Conservation (phyloP, 2,888 invertebrate species). For the Lithophane ornitopus region DNA sequence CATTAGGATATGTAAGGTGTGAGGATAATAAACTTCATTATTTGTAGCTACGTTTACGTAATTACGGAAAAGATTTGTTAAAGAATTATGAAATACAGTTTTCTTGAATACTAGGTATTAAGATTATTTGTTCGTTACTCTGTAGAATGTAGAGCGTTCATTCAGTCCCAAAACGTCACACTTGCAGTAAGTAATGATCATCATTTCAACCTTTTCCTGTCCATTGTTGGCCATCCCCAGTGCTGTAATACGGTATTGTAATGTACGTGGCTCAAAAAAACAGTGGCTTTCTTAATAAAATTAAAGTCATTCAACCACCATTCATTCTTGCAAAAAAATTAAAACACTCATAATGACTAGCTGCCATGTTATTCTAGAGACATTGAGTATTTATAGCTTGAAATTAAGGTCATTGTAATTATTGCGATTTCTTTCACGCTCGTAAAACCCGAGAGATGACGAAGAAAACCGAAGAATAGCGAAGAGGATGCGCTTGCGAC, state of each 20-base stretch:
- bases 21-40: slow-evolving; percentile 22
- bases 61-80: slow-evolving; percentile 34
- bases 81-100: slow-evolving; percentile 16
- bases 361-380: slow-evolving; percentile 28
- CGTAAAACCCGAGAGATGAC: slow-evolving; percentile 44
- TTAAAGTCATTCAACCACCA: slow-evolving; percentile 1
- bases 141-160: background rate
- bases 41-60: slow-evolving; percentile 23
- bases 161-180: slow-evolving; percentile 9
- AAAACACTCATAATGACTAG: slow-evolving; percentile 28
- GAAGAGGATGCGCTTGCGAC: slow-evolving; percentile 39
- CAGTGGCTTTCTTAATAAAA: slow-evolving; percentile 28
- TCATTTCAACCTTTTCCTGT: background rate
- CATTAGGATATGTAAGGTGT: slow-evolving; percentile 24
- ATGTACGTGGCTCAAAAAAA: background rate
- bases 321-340: slow-evolving; percentile 28
- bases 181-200: too few relatives aligned
- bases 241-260: background rate
- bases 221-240: background rate
- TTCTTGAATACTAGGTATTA: slow-evolving; percentile 18
- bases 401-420: slow-evolving; percentile 60
- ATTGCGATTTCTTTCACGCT: slow-evolving; percentile 57
- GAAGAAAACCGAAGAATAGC: slow-evolving; percentile 33
- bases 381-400: slow-evolving; percentile 47
- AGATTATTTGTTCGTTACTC: background rate